phyloP scores from a whole-genome alignment of 1,140 invertebrate species.

The Leptinotarsa undecemlineata region DNA sequence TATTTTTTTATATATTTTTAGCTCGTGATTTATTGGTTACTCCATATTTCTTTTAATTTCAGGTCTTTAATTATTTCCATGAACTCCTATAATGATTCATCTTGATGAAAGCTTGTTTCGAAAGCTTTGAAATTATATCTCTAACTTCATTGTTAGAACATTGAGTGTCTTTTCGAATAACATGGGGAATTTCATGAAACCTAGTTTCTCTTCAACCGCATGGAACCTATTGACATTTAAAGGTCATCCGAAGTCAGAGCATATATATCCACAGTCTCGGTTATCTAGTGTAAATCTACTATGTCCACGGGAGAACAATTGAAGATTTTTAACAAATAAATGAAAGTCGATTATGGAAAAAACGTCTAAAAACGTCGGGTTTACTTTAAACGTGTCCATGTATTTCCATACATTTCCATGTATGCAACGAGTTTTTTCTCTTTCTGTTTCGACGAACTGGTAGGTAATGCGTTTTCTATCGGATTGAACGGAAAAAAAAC shows the following conservation, averaged over 20 bases:
- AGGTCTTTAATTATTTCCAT: too few relatives aligned
- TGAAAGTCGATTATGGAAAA: background rate
- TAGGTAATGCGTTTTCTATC: conserved; percentile 3
- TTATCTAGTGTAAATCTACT: conserved; percentile 31
- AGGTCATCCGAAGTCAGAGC: conserved; percentile 24
- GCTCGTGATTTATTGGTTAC: too few relatives aligned
- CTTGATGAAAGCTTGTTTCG: too few relatives aligned
- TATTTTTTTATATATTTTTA: too few relatives aligned
- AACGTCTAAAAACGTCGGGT: background rate
- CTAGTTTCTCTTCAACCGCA: conserved; percentile 13
- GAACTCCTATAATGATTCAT: too few relatives aligned
- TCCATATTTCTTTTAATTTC: too few relatives aligned
- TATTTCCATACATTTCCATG: conserved; percentile 15
- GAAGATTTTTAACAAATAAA: conserved; percentile 29
- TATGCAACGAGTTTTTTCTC: conserved; percentile 4
- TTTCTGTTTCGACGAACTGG: background rate
- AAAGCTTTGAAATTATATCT: background rate
- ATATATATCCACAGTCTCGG: conserved; percentile 19
- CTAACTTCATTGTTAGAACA: background rate
- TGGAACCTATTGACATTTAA: conserved; percentile 32
- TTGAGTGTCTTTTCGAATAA: background rate
- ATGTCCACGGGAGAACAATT: conserved; percentile 30
- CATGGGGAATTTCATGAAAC: background rate
- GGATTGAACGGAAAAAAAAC: conserved; percentile 8
- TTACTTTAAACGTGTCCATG: conserved; percentile 23